Evolutionary conservation across 2,888 invertebrate genomes (phyloP).

Genomic region (Lasioglossum figueresi): DNA sequence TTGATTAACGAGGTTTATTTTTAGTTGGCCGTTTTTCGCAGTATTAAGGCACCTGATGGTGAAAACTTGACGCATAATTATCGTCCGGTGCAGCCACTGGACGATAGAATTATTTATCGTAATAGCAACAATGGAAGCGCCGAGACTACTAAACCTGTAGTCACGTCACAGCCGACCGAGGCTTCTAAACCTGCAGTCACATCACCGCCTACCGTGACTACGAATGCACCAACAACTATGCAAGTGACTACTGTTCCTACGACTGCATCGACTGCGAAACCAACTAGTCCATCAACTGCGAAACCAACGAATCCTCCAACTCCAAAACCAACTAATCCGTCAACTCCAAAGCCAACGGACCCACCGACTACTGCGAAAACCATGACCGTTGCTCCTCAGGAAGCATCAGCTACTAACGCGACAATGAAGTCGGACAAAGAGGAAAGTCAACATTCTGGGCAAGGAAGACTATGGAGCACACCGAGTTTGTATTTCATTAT

Average conservation of each 20-base stretch:
- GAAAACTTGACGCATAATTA: constrained; percentile 90
- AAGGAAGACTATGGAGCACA: constrained; percentile 19
- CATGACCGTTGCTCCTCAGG: not conserved
- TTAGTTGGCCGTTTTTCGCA: constrained; percentile 90
- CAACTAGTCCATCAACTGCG: not conserved
- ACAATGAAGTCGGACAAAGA: not conserved
- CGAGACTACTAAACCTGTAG: not conserved
- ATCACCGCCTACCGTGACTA: not conserved
- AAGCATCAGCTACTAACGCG: not conserved
- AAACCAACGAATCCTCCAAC: not conserved
- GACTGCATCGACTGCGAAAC: not conserved
- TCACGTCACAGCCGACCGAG: not conserved
- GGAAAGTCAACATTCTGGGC: constrained; percentile 21
- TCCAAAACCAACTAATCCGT: not conserved
- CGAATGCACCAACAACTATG: not conserved
- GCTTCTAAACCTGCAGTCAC: not conserved
- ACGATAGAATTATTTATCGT: constrained; percentile 88
- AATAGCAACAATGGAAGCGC: constrained; percentile 83
- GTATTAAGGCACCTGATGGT: constrained; percentile 88
- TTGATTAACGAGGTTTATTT: constrained; percentile 55
- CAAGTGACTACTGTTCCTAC: not conserved
- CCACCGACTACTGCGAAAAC: not conserved
- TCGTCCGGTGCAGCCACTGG: constrained; percentile 92
- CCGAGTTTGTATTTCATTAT: constrained; percentile 44
- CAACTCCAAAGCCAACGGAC: not conserved